Percentiles rank a stretch among this genome's conserved stretches.
Evolutionary conservation across 2,888 invertebrate genomes (phyloP).

Genomic region (Drosophila phalerata): DNA sequence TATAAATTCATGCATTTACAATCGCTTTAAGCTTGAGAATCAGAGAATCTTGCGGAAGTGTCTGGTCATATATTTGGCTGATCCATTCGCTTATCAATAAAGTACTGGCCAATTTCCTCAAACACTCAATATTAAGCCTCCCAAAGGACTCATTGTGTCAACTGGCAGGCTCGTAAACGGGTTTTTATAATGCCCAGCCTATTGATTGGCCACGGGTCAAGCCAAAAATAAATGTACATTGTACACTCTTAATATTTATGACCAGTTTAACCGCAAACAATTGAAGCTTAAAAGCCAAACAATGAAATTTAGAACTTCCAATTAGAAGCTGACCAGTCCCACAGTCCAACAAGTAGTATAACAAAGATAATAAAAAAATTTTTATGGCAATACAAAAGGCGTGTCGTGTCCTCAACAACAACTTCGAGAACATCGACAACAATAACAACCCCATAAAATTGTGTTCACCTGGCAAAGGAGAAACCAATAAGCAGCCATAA

Average conservation of each 20-base stretch:
- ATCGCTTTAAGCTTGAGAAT: slow-evolving; percentile 4
- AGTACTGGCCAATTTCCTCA: slow-evolving; percentile 51
- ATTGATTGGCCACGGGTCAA: slow-evolving; percentile 58
- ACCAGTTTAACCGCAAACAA: slow-evolving; percentile 78
- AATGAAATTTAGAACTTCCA: slow-evolving; percentile 81
- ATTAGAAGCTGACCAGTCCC: slow-evolving; percentile 71
- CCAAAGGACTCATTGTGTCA: slow-evolving; percentile 58
- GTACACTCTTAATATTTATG: slow-evolving; percentile 70
- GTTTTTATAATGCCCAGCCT: slow-evolving; percentile 35
- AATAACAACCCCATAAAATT: slow-evolving; percentile 76
- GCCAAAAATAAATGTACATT: slow-evolving; percentile 44
- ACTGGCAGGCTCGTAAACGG: slow-evolving; percentile 53
- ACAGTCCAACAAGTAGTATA: slow-evolving; percentile 17
- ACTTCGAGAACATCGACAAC: slow-evolving; percentile 21
- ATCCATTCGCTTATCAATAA: slow-evolving; percentile 55
- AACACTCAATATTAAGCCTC: slow-evolving; percentile 40
- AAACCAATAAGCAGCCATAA: slow-evolving; percentile 69
- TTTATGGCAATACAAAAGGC: slow-evolving; percentile 74
- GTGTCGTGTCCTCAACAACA: slow-evolving; percentile 54
- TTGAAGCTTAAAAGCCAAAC: slow-evolving; percentile 81
- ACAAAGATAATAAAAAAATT: slow-evolving; percentile 69
- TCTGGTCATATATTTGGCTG: slow-evolving; percentile 22
- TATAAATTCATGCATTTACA: background rate
- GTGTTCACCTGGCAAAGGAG: slow-evolving; percentile 55
- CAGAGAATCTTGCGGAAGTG: background rate